phyloP scores from a whole-genome alignment of 1,140 invertebrate species.

The Temnothorax longispinosus region DNA sequence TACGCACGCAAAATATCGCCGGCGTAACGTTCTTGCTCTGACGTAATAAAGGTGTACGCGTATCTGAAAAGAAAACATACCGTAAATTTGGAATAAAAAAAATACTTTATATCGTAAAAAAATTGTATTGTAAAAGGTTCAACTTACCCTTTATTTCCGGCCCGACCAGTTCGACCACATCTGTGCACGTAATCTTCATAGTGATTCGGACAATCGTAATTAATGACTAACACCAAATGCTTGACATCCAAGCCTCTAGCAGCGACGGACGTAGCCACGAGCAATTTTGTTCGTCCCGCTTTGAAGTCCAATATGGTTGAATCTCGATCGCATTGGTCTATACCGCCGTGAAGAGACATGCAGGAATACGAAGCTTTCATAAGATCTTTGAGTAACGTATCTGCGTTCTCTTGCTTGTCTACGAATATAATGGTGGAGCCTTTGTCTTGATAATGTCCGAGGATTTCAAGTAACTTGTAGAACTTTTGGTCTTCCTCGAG shows the following conservation, averaged over 20 bases:
- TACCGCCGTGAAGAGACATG: conserved; percentile 99
- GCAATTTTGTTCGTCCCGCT: conserved; percentile 93
- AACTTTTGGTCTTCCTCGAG: conserved; percentile 99
- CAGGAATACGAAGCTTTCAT: conserved; percentile 98
- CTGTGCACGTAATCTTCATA: conserved; percentile 99
- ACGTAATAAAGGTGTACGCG: conserved; percentile 98
- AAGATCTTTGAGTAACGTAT: conserved; percentile 97
- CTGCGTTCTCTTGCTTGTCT: conserved; percentile 99
- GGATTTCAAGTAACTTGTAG: conserved; percentile 97
- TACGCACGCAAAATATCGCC: conserved; percentile 97
- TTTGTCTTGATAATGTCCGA: conserved; percentile 97
- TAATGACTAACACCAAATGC: conserved; percentile 98
- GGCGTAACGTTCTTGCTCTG: conserved; percentile 96
- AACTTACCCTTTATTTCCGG: conserved; percentile 96
- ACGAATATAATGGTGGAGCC: conserved; percentile 99
- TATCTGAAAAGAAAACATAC: conserved; percentile 80
- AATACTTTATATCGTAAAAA: not conserved
- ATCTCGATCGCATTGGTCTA: conserved; percentile 99
- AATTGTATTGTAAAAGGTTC: not conserved
- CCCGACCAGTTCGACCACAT: conserved; percentile 96
- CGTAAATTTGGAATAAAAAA: not conserved
- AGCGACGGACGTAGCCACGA: conserved; percentile 98
- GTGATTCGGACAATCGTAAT: conserved; percentile 99
- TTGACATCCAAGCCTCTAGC: conserved; percentile 99
- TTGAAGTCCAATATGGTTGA: conserved; percentile 99